phyloP scores from a whole-genome alignment of 2,113 vertebrate genomes.

The Alectura lathami region DNA sequence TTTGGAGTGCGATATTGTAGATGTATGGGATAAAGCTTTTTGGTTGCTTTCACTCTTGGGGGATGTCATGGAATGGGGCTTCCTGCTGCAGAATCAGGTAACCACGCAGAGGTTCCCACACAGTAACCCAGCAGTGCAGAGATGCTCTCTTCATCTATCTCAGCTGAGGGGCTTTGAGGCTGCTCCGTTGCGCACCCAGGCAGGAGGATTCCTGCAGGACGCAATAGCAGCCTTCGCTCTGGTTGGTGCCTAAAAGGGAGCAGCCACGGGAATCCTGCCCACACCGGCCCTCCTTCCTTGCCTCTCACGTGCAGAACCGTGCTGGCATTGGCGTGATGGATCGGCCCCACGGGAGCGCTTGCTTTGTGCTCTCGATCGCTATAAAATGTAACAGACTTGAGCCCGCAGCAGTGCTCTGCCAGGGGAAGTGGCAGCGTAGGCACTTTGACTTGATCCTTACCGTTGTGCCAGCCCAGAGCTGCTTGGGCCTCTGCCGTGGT shows the following conservation, averaged over 20 bases:
- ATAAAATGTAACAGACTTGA: neutral
- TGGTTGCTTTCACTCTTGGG: neutral
- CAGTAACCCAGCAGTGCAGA: neutral
- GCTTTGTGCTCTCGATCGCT: neutral
- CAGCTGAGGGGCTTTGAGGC: neutral
- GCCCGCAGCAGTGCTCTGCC: neutral
- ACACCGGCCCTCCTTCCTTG: neutral
- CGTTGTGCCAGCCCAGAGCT: neutral
- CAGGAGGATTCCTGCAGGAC: neutral
- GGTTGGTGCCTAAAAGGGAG: neutral
- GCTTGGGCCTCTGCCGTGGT: neutral
- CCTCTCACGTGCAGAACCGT: neutral
- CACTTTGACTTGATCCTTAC: neutral
- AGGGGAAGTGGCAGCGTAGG: neutral
- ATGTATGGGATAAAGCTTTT: neutral
- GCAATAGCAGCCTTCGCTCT: neutral
- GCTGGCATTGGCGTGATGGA: neutral
- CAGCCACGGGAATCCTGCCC: neutral
- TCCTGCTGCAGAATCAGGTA: neutral
- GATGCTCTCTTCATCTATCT: neutral
- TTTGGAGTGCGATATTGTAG: neutral
- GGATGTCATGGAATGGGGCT: neutral
- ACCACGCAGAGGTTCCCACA: neutral
- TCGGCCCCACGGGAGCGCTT: neutral
- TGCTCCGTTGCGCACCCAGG: neutral